Evolutionary conservation across 1,140 invertebrate species (phyloP).

Genomic region (Cyclargus thomasi): DNA sequence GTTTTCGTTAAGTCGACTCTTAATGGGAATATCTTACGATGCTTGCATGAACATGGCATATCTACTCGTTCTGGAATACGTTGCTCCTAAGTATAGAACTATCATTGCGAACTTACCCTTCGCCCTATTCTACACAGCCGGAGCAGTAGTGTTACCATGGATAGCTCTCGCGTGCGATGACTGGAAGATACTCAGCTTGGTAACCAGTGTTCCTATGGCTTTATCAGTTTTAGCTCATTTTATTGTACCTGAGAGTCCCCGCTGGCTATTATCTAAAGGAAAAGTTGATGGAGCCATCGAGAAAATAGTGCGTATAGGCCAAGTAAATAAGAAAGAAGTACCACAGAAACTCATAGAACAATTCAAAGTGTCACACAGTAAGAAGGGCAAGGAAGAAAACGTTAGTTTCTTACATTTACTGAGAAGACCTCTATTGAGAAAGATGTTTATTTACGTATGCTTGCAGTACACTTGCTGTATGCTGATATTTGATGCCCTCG

Average conservation of each 20-base stretch:
- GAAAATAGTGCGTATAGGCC: conserved; percentile 67
- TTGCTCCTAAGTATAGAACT: conserved; percentile 78
- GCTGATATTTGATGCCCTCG: conserved; percentile 48
- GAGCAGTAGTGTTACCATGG: conserved; percentile 77
- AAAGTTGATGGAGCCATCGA: conserved; percentile 79
- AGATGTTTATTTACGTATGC: conserved; percentile 47
- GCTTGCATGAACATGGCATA: conserved; percentile 86
- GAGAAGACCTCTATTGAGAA: conserved; percentile 41
- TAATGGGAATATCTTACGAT: conserved; percentile 84
- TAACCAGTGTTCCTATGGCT: conserved; percentile 66
- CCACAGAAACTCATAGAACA: conserved; percentile 44
- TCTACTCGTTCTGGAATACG: conserved; percentile 78
- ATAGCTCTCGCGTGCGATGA: conserved; percentile 80
- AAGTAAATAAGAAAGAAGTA: conserved; percentile 50
- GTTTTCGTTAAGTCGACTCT: conserved; percentile 78
- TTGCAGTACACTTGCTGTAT: conserved; percentile 47
- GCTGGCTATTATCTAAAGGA: conserved; percentile 82
- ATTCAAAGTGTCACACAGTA: conserved; percentile 41
- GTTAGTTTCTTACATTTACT: conserved; percentile 42
- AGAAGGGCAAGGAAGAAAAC: conserved; percentile 32
- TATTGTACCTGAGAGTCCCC: conserved; percentile 83
- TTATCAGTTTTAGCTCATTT: conserved; percentile 66
- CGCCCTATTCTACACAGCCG: conserved; percentile 78
- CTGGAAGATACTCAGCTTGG: conserved; percentile 81
- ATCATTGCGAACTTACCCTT: conserved; percentile 79